phyloP scores from a whole-genome alignment of 2,888 invertebrate genomes.

The Ganaspis brasiliensis region DNA sequence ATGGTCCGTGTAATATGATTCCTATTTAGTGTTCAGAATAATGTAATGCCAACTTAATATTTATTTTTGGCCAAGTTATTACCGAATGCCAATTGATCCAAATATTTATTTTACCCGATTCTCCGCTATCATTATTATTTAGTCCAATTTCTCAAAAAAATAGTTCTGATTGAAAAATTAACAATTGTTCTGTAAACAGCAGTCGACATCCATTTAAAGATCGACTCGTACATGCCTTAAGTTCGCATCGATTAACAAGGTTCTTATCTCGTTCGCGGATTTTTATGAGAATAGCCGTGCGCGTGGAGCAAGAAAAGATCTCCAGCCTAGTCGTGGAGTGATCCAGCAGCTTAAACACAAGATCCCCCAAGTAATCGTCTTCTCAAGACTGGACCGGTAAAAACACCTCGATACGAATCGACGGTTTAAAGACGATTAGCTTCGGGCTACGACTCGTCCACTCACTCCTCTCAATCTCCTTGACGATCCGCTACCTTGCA shows the following conservation, averaged over 20 bases:
- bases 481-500: constrained; percentile 15
- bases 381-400: constrained; percentile 61
- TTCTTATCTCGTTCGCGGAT: constrained; percentile 70
- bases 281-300: constrained; percentile 66
- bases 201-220: constrained; percentile 53
- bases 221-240: constrained; percentile 51
- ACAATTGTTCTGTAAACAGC: no score
- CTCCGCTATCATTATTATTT: no score
- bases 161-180: not conserved
- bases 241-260: constrained; percentile 70
- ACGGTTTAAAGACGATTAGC: constrained; percentile 71
- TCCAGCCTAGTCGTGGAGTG: constrained; percentile 14
- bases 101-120: no score
- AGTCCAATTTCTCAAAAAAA: no score
- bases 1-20: no score
- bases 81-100: no score
- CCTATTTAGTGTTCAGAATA: no score
- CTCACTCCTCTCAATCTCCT: constrained; percentile 41
- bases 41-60: no score
- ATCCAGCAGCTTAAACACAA: constrained; percentile 65
- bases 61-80: no score
- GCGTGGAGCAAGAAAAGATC: constrained; percentile 55
- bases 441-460: constrained; percentile 70
- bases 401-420: constrained; percentile 75
- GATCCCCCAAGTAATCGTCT: constrained; percentile 67